Conservation (phyloP, 2,113 vertebrate genomes). For the Callocephalon fimbriatum region DNA sequence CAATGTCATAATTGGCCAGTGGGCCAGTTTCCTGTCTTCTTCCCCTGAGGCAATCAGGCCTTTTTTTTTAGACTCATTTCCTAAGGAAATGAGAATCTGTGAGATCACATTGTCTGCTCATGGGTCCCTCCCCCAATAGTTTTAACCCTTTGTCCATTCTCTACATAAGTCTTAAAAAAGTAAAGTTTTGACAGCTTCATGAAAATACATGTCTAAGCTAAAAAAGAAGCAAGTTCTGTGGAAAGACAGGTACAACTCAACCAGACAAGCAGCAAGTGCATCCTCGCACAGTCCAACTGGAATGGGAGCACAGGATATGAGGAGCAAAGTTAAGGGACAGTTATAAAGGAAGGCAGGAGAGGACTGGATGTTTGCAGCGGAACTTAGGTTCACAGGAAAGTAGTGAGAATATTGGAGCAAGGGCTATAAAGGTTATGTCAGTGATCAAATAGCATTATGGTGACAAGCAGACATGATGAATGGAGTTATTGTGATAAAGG, state of each 20-base stretch:
- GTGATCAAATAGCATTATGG: constrained; percentile 54
- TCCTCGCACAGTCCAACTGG: not conserved
- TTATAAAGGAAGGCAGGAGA: not conserved
- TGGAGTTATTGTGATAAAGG: constrained; percentile 53
- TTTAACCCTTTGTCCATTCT: constrained; percentile 55
- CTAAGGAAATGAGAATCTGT: constrained; percentile 60
- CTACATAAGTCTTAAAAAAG: not conserved
- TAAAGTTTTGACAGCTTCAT: not conserved
- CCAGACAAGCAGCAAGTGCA: not conserved
- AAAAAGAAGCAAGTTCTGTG: not conserved
- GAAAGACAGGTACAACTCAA: not conserved
- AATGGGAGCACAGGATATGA: not conserved
- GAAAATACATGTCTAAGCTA: not conserved
- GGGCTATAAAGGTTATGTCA: constrained; percentile 42
- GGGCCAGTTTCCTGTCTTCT: constrained; percentile 63
- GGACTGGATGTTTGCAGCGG: not conserved
- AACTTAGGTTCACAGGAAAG: constrained; percentile 2
- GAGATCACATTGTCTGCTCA: constrained; percentile 50
- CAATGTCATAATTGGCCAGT: constrained; percentile 59
- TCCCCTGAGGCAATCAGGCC: constrained; percentile 52
- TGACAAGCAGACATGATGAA: constrained; percentile 55
- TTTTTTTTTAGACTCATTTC: constrained; percentile 57
- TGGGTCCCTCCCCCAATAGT: not conserved
- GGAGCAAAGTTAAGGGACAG: not conserved
- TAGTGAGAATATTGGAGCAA: constrained; percentile 5